Conservation (phyloP, 2,113 vertebrate genomes). For the Cololabis saira region DNA sequence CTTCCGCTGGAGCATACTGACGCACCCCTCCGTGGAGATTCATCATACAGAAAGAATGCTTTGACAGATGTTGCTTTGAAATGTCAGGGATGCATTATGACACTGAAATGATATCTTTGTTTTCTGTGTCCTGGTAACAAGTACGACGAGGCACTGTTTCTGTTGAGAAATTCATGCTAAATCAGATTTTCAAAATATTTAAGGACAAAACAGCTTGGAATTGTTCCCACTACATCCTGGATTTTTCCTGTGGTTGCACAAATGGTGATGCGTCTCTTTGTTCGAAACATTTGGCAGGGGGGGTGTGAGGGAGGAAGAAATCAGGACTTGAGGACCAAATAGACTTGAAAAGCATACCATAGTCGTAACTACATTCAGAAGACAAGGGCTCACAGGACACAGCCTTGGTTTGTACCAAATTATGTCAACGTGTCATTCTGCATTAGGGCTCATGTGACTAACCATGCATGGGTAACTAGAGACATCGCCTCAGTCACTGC, state of each 20-base stretch:
- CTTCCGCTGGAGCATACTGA: slow-evolving; percentile 11
- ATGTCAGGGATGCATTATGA: slow-evolving; percentile 28
- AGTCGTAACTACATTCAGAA: slow-evolving; percentile 51
- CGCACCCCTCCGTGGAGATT: slow-evolving; percentile 40
- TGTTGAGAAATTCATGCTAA: slow-evolving; percentile 8
- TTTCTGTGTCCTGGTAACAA: slow-evolving; percentile 27
- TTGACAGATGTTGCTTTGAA: slow-evolving; percentile 45
- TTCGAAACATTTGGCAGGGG: slow-evolving; percentile 17
- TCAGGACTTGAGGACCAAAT: slow-evolving; percentile 35
- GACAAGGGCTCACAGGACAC: slow-evolving; percentile 54
- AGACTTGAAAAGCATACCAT: slow-evolving; percentile 44
- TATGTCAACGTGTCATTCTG: slow-evolving; percentile 74
- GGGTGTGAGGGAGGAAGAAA: slow-evolving; percentile 12
- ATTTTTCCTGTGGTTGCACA: slow-evolving; percentile 36
- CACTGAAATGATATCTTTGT: slow-evolving; percentile 35
- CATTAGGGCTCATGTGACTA: slow-evolving; percentile 66
- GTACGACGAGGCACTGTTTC: slow-evolving; percentile 10
- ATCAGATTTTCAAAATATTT: slow-evolving; percentile 2
- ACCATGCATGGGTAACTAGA: slow-evolving; percentile 65
- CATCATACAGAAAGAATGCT: slow-evolving; percentile 53
- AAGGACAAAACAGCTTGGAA: slow-evolving; percentile 28
- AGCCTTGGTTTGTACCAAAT: slow-evolving; percentile 70
- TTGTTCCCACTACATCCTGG: slow-evolving; percentile 7
- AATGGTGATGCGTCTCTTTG: slow-evolving; percentile 18
- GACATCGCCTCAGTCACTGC: slow-evolving; percentile 49